Conservation (phyloP, 35 echinoderm and acorn worm genomes). For the Anneissia japonica region DNA sequence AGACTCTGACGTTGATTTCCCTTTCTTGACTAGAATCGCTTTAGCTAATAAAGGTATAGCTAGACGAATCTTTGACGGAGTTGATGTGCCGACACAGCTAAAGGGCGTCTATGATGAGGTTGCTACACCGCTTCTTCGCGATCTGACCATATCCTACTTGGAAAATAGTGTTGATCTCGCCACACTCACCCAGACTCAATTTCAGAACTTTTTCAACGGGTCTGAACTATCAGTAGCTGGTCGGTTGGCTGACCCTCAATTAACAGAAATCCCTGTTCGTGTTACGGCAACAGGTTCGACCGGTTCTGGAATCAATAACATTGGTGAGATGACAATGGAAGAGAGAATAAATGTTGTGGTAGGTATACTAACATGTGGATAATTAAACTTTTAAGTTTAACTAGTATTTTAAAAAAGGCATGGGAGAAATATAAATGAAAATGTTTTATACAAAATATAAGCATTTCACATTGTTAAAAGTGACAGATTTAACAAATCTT, state of each 20-base stretch:
- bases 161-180: slow-evolving; percentile 54
- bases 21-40: slow-evolving; percentile 77
- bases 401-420: too few species aligned
- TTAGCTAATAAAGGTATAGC: slow-evolving; percentile 87
- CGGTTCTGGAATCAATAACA: not conserved
- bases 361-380: not conserved
- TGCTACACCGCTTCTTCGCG: slow-evolving; percentile 71
- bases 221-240: slow-evolving; percentile 86
- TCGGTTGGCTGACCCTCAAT: slow-evolving; percentile 25
- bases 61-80: slow-evolving; percentile 70
- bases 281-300: slow-evolving; percentile 46
- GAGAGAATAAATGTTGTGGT: not conserved
- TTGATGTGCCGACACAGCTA: slow-evolving; percentile 53
- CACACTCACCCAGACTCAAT: slow-evolving; percentile 42
- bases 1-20: slow-evolving; percentile 66
- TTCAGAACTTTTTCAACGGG: slow-evolving; percentile 88
- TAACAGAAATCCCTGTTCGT: slow-evolving; percentile 44
- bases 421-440: too few species aligned
- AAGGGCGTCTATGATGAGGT: slow-evolving; percentile 89
- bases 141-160: slow-evolving; percentile 72
- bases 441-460: too few species aligned
- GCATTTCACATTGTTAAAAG: too few species aligned
- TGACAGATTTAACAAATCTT: too few species aligned
- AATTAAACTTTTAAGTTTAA: too few species aligned
- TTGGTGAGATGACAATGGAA: slow-evolving; percentile 10